Percentiles rank a stretch among this genome's conserved stretches.
Evolutionary conservation across 1,140 invertebrate genomes (phyloP).

Genomic region (Stratiolaelaps scimitus): DNA sequence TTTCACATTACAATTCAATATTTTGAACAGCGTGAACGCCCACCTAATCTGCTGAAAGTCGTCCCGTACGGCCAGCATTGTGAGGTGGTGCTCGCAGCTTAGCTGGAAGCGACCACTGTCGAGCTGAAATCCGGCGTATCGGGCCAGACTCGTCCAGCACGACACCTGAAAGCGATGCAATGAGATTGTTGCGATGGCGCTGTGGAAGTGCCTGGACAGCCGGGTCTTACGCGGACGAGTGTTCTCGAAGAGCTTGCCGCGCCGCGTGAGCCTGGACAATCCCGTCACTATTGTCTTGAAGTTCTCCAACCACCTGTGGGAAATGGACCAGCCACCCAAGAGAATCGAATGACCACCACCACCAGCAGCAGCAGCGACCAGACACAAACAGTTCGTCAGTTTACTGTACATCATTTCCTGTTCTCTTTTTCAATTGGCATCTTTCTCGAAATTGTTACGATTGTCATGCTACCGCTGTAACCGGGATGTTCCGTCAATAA

Average conservation of each 20-base stretch:
- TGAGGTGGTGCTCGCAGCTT: conserved; percentile 67
- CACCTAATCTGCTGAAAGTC: conserved; percentile 55
- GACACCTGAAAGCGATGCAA: conserved; percentile 49
- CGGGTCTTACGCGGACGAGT: conserved; percentile 69
- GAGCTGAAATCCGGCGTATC: conserved; percentile 83
- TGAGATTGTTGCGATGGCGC: conserved; percentile 35
- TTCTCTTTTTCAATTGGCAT: too few species aligned
- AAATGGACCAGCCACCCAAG: too few species aligned
- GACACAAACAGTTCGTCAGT: too few species aligned
- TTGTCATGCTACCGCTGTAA: too few species aligned
- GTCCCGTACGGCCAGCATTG: conserved; percentile 62
- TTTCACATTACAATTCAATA: conserved; percentile 4
- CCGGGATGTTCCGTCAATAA: too few species aligned
- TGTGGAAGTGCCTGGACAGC: conserved; percentile 72
- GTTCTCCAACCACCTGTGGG: conserved; percentile 69
- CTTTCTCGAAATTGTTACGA: too few species aligned
- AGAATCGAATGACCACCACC: too few species aligned
- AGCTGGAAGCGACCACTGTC: conserved; percentile 69
- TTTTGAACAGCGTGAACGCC: too few species aligned
- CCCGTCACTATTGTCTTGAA: conserved; percentile 67
- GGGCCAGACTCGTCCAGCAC: conserved; percentile 97
- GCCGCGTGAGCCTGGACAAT: conserved; percentile 77
- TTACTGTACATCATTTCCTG: too few species aligned
- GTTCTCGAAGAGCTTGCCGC: conserved; percentile 75
- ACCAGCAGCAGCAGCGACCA: too few species aligned